These are phyloP conservation scores for Yasuhikotakia modesta DNA, from an alignment of 2,797 vertebrate genomes.

Conservation along the genomic window DNA sequence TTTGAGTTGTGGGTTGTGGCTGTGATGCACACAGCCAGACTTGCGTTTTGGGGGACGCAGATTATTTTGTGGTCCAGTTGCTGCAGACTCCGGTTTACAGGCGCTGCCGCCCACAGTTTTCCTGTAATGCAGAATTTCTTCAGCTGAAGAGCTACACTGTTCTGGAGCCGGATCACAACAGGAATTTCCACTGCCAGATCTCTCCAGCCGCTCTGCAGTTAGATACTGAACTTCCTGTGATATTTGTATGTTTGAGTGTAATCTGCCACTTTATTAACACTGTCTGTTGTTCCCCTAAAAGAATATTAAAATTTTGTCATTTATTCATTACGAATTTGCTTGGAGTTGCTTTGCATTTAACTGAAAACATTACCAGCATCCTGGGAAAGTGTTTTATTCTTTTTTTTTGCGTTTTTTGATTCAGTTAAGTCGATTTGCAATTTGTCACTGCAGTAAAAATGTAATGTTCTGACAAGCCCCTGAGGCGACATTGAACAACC, in stretches of 20 bases:
- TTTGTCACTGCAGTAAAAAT: not conserved
- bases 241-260: not conserved
- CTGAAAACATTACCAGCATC: no score
- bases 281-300: not conserved
- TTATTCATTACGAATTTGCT: no score
- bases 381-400: no score
- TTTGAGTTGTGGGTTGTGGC: not conserved
- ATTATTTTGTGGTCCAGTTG: slow-evolving; percentile 30
- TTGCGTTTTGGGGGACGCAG: slow-evolving; percentile 6
- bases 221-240: not conserved
- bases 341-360: no score
- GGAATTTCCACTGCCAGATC: slow-evolving; percentile 8
- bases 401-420: not conserved
- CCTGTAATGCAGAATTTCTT: not conserved
- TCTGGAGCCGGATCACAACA: slow-evolving; percentile 3
- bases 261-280: not conserved
- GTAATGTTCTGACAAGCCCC: not conserved
- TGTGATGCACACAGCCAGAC: not conserved
- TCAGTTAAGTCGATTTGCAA: not conserved
- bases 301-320: no score
- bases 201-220: not conserved
- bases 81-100: slow-evolving; percentile 15
- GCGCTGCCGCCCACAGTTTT: slow-evolving; percentile 5
- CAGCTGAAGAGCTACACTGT: not conserved
- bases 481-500: no score